Evolutionary conservation across 92 coral and sea anemone genomes (phyloP).

Genomic region (Porites lobata): DNA sequence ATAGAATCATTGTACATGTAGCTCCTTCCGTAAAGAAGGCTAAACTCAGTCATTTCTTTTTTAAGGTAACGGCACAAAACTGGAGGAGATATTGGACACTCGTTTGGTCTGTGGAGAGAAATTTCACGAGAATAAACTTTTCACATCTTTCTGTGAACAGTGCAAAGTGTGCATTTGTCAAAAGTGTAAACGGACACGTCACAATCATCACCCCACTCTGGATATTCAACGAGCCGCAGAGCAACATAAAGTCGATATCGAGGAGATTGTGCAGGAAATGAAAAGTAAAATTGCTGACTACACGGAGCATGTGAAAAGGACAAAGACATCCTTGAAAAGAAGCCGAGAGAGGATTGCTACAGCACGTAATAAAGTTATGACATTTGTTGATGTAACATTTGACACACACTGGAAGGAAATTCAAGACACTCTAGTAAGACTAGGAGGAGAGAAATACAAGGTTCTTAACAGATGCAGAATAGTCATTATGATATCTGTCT

Average conservation of each 20-base stretch:
- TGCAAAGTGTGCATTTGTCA: conserved; percentile 28
- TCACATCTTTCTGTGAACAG: conserved; percentile 6
- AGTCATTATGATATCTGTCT: no score
- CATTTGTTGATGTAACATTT: background rate
- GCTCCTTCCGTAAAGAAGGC: no score
- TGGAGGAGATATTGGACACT: background rate
- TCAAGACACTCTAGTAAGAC: no score
- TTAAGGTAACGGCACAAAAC: no score
- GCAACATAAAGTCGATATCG: background rate
- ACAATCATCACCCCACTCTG: background rate
- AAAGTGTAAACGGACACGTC: conserved; percentile 8
- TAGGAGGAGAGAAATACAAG: no score
- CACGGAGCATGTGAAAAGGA: background rate
- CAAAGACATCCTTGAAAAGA: background rate
- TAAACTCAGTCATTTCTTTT: no score
- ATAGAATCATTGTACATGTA: no score
- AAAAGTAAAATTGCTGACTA: background rate
- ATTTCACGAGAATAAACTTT: conserved; percentile 9
- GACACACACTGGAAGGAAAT: no score
- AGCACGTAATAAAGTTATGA: background rate
- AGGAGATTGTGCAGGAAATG: background rate
- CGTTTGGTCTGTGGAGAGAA: background rate
- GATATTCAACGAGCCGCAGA: conserved; percentile 4
- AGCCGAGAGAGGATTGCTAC: background rate
- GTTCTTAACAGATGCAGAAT: no score